Evolutionary conservation across 2,888 invertebrate species (phyloP), one percentile per base, ranked within the genome.

Genomic region (Leucophora obtusa): DNA sequence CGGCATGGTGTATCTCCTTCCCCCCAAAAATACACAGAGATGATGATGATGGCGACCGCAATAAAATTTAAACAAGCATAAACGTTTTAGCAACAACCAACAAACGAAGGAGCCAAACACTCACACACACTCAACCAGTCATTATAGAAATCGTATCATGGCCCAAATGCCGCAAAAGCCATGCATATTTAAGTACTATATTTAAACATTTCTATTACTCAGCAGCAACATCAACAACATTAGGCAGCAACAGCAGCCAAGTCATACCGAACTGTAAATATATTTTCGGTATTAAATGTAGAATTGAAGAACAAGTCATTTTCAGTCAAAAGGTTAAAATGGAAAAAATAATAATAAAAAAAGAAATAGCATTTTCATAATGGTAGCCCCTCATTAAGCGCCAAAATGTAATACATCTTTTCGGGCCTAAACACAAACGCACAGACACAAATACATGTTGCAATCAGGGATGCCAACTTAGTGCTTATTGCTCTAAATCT

Each of bases 1-100:
- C 33, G 72, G 51, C 58, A 47, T 28, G 68, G 33, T 17, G 7
- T 69, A 11, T 9, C n/a, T 50, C 51, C 50, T 56, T 28, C 56
- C 17, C 43, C n/a, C 54, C 66, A 53, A 33, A 58, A 58, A 58
- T n/a, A 14, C 4, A 60, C 60, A 58, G 77, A 78, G 71, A 72
- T 72, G 77, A 72, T n/a, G 54, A 38, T 53, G 76, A 76, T 80
- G 80, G 77, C 81, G 81, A 81, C 81, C 81, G 81, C 81, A 81
- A 81, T 81, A 81, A 77, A 81, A 81, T 81, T 77, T 81, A 73
- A 81, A 77, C 81, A 50, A 73, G 53, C 73, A 76, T 77, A 81
- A 81, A 81, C 76, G 73, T 77, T 77, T 76, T 73, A 76, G 69
- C 66, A 66, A 18, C 65, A 38, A 76, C 76, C 65, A 77, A 47